These are phyloP conservation scores for Quiscalus mexicanus DNA, from an alignment of 2,113 vertebrate species.

Conservation along the genomic window DNA sequence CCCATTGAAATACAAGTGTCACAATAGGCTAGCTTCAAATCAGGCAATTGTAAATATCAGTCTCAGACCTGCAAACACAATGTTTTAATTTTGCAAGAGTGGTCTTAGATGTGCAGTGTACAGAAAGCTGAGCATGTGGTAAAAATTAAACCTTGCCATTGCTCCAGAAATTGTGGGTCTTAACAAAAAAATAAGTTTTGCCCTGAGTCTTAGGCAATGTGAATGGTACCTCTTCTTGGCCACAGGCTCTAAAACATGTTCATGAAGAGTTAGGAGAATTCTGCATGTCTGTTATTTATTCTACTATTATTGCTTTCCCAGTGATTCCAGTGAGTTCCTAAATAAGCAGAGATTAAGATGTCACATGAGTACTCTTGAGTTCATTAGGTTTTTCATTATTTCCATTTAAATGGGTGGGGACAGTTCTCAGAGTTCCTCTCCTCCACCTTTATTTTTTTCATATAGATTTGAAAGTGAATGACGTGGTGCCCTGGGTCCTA, in stretches of 20 bases:
- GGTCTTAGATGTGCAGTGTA: neutral
- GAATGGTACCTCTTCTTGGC: neutral
- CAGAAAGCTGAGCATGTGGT: neutral
- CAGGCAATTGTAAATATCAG: neutral
- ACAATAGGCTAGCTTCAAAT: neutral
- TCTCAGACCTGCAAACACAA: neutral
- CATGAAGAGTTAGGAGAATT: neutral
- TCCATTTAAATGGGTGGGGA: neutral
- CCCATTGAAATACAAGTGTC: neutral
- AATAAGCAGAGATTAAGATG: neutral
- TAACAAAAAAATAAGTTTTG: neutral
- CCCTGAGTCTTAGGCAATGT: neutral
- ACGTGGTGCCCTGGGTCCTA: slow-evolving; percentile 91
- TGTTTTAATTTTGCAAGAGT: neutral
- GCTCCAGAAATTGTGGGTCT: neutral
- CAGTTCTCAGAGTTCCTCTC: neutral
- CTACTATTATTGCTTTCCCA: neutral
- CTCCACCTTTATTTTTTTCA: neutral
- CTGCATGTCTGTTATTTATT: neutral
- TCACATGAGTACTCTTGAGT: neutral
- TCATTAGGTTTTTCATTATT: neutral
- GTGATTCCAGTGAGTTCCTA: neutral
- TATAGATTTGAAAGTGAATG: slow-evolving; percentile 87
- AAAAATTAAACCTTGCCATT: neutral
- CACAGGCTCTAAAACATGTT: neutral